phyloP scores from a whole-genome alignment of 1,140 invertebrate genomes.

The Penaeus japonicus region DNA sequence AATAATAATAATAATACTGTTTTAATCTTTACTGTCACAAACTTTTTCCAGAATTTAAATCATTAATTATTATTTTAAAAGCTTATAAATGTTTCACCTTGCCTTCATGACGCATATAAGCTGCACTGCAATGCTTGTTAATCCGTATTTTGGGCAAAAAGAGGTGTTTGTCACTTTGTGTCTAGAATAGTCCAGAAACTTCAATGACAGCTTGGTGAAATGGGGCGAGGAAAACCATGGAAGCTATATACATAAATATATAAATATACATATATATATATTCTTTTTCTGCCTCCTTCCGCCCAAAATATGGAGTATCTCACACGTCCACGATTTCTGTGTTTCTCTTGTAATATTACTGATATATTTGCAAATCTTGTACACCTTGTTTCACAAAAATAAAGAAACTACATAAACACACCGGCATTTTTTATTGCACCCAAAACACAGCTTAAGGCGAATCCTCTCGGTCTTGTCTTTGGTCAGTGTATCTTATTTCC shows the following conservation, averaged over 20 bases:
- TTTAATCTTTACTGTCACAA: slow-evolving; percentile 16
- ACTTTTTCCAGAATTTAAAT: slow-evolving; percentile 25
- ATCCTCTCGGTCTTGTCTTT: neutral
- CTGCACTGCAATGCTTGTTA: slow-evolving; percentile 50
- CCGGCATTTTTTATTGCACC: neutral
- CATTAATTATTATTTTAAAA: slow-evolving; percentile 37
- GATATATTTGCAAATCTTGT: slow-evolving; percentile 56
- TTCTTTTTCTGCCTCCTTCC: slow-evolving; percentile 32
- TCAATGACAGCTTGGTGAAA: too few species aligned
- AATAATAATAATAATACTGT: neutral
- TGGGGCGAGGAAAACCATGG: neutral
- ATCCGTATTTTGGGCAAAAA: slow-evolving; percentile 50
- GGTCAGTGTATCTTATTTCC: neutral
- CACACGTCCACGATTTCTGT: slow-evolving; percentile 50
- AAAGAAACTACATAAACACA: slow-evolving; percentile 46
- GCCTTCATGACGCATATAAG: slow-evolving; percentile 49
- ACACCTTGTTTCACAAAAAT: slow-evolving; percentile 56
- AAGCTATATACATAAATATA: slow-evolving; percentile 4
- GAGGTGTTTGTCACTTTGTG: slow-evolving; percentile 16
- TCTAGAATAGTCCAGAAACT: too few species aligned
- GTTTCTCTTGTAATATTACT: slow-evolving; percentile 55
- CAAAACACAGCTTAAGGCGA: neutral
- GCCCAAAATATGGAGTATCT: slow-evolving; percentile 47
- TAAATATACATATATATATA: slow-evolving; percentile 20
- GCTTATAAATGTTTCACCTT: slow-evolving; percentile 48